Evolutionary conservation across 92 coral and sea anemone species (phyloP), one percentile per base, ranked within the genome.

Genomic region (Phymanthus crucifer): DNA sequence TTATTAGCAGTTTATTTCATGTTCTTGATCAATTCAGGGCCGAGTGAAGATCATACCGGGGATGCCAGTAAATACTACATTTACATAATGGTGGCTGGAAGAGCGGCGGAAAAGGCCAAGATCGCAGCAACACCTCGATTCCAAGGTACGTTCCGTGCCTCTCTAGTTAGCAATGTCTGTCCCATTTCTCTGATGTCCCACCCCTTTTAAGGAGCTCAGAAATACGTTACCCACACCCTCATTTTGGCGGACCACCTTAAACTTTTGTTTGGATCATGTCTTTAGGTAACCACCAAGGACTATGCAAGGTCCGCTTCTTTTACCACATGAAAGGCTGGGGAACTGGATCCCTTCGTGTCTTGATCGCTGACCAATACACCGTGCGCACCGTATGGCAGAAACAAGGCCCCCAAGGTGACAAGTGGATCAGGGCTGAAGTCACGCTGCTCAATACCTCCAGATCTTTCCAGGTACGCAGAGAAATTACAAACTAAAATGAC

Each of bases 381-480:
- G 83, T 68, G 56, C 89, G 83, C 14, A 84, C 81, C 31, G 76
- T 92, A 14, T 92, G 97, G 97, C 64, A 80, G 37, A 92, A 92
- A 76, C 50, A 73, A 18, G 71, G 66, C 34, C 37, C 87, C 0
- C 92, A 76, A 61, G 77, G 88, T 23, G 0, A 32, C 27, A 26
- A 32, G 33, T 92, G 97, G 97, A 54, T 47, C 5, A 74, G 97
- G 57, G 97, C 97, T n/a, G 97, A 92, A 84, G 90, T 92, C n/a
- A 86, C 89, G 0, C 83, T 92, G 43, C 75, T 85, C 40, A 92
- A 90, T 45, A 71, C 89, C 34, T 83, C 97, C 3, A 36, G 74
- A 34, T 92, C 97, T 12, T 92, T 92, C 67, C 76, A 73, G 76
- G 97, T 92, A 61, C 13, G n/a, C n/a, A n/a, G n/a, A n/a, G n/a